These are phyloP conservation scores for Chascanopsetta lugubris DNA, from an alignment of 2,113 vertebrate species.

Conservation along the genomic window DNA sequence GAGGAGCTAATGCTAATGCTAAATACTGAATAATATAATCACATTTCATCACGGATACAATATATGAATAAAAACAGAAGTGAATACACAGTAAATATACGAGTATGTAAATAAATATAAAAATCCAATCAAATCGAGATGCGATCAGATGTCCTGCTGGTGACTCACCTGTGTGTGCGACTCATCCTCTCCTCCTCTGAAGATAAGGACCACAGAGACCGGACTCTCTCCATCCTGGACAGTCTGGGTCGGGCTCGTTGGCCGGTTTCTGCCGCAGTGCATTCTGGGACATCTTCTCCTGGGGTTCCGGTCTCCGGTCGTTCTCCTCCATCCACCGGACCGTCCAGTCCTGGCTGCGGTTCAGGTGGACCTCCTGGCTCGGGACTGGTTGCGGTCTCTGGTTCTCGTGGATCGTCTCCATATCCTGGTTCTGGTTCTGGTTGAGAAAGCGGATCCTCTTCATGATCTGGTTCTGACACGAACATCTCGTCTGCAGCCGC, in stretches of 20 bases:
- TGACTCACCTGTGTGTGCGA: conserved; percentile 84
- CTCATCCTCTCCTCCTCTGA: conserved; percentile 85
- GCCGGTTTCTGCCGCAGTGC: conserved; percentile 70
- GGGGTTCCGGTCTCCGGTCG: neutral
- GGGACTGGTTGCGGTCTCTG: too few species aligned
- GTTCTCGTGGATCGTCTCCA: neutral
- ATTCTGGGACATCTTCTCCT: conserved; percentile 17
- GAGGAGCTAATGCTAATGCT: neutral
- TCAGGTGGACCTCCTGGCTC: neutral
- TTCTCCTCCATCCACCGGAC: neutral
- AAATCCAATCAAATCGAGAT: too few species aligned
- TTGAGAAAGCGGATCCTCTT: neutral
- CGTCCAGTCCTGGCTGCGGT: neutral
- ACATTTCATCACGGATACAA: neutral
- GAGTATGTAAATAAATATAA: too few species aligned
- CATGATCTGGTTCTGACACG: neutral
- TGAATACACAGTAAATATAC: too few species aligned
- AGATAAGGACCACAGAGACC: conserved; percentile 66
- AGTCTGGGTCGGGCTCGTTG: conserved; percentile 88
- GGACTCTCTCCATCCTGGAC: conserved; percentile 87
- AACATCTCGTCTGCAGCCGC: neutral
- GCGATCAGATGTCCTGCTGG: too few species aligned
- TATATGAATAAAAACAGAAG: too few species aligned
- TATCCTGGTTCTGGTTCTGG: neutral
- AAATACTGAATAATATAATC: neutral